phyloP scores from a whole-genome alignment of 2,797 vertebrate species.

The Neosilurus mollespiculum region DNA sequence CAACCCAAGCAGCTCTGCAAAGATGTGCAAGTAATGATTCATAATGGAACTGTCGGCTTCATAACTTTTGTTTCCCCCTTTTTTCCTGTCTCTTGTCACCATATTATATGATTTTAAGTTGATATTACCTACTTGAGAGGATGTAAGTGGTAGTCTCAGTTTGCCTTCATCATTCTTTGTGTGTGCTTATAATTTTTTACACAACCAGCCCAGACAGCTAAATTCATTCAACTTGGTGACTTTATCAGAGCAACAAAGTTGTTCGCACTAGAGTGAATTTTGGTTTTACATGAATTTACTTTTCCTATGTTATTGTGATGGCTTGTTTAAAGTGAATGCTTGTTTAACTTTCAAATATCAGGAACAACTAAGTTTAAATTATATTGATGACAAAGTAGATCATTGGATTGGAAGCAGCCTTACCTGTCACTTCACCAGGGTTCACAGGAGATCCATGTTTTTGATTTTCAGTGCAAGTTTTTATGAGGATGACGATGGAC shows the following conservation, averaged over 20 bases:
- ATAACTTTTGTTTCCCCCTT: constrained; percentile 3
- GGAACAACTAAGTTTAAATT: constrained; percentile 23
- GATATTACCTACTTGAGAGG: constrained; percentile 5
- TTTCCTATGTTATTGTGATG: constrained; percentile 15
- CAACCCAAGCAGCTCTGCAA: background rate
- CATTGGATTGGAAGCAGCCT: constrained; percentile 14
- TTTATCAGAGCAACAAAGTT: background rate
- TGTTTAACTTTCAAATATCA: constrained; percentile 52
- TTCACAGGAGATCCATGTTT: background rate
- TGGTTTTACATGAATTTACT: constrained; percentile 29
- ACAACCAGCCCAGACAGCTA: background rate
- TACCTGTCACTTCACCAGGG: background rate
- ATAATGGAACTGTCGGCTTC: constrained; percentile 37
- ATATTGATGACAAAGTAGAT: constrained; percentile 15
- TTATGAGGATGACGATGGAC: background rate
- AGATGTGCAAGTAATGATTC: constrained; percentile 39
- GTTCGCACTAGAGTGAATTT: constrained; percentile 7
- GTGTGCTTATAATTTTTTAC: constrained; percentile 10
- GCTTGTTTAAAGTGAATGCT: constrained; percentile 29
- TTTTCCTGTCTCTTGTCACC: background rate
- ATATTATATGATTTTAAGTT: background rate
- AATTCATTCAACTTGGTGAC: constrained; percentile 17
- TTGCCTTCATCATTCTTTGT: background rate
- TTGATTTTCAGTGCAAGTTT: background rate
- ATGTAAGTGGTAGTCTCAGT: background rate